Conservation (phyloP, 92 coral and sea anemone genomes). For the Scolanthus callimorphus region DNA sequence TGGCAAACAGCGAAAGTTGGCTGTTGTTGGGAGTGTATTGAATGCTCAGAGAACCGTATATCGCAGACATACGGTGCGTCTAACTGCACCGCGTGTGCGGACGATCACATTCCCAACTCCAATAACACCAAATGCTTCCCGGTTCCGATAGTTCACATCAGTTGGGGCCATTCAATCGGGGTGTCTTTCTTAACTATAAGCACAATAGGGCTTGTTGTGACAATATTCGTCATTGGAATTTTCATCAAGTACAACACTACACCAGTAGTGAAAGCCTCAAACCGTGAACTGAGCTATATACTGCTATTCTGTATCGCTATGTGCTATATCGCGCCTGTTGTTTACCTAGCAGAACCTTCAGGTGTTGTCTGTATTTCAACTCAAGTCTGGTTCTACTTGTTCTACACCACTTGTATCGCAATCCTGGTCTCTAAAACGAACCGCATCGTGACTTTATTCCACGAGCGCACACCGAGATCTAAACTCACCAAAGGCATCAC, state of each 20-base stretch:
- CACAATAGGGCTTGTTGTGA: conserved; percentile 31
- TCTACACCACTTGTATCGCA: conserved; percentile 64
- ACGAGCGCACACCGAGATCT: conserved; percentile 50
- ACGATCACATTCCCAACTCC: conserved; percentile 57
- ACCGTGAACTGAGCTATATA: conserved; percentile 69
- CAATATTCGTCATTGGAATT: conserved; percentile 34
- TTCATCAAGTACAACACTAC: conserved; percentile 34
- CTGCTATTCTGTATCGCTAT: conserved; percentile 65
- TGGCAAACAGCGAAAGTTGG: conserved; percentile 59
- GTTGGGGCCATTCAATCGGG: conserved; percentile 39
- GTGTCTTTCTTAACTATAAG: conserved; percentile 35
- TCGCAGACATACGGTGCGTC: conserved; percentile 34
- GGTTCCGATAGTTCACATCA: conserved; percentile 47
- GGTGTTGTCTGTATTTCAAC: conserved; percentile 38
- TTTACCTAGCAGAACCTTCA: conserved; percentile 58
- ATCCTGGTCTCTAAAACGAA: conserved; percentile 76
- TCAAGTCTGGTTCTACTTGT: conserved; percentile 70
- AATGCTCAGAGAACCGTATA: conserved; percentile 45
- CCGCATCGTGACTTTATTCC: conserved; percentile 59
- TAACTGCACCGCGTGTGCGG: conserved; percentile 56
- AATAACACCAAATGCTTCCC: conserved; percentile 45
- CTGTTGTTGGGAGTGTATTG: conserved; percentile 83
- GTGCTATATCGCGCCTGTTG: conserved; percentile 61
- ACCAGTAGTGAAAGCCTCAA: conserved; percentile 74
- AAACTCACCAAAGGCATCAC: conserved; percentile 36